Base-by-base conservation (phyloP, 2,113 vertebrate species). In the Rutilus rutilus region DNA sequence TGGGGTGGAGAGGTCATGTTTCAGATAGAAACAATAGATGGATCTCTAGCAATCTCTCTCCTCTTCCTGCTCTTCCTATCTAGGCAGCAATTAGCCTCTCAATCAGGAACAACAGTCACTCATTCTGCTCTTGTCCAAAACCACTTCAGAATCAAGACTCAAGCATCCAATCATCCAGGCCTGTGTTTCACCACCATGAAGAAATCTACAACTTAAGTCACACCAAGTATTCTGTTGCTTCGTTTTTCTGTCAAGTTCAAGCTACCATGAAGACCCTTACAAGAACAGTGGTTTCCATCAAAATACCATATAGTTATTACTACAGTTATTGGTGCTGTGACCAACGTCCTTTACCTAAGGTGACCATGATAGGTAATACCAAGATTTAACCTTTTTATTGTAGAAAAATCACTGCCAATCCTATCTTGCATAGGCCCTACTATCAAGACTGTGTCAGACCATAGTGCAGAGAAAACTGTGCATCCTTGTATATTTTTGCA, bases 1-100 rank as follows among this genome's bases (percentile, higher is more conserved):
- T 67, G 78, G 45, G 62, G 76, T 78, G 47, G 23, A 85, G 64
- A 82, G 88, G 82, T 87, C 78, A 74, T 45, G 82, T 89, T 87
- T 85, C 85, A 79, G 84, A 36, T 15, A 60, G 76, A 60, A 45
- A 59, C 25, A 42, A 75, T 62, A 78, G 82, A 45, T 77, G 85
- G 82, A 85, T 84, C 73, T 80, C 50, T 42, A 50, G 60, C 57
- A 85, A 60, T 30, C 54, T 69, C 82, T 52, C 81, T 50, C 75
- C 71, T 54, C 74, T 27, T 71, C 52, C 60, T 77, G 69, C 33
- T 81, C 45, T 42, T 36, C 33, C 33, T 59, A 73, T 59, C 65
- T 27, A 6, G 81, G 30, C 67, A 73, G 21, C 67, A 83, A 73
- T 83, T 82, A 82, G 45, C 25, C 64, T 54, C 80, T 69, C 27